Percentiles rank a stretch among this genome's conserved stretches.
These are phyloP conservation scores for Gastrophysa polygoni DNA, from an alignment of 2,888 invertebrate species.

Conservation along the genomic window DNA sequence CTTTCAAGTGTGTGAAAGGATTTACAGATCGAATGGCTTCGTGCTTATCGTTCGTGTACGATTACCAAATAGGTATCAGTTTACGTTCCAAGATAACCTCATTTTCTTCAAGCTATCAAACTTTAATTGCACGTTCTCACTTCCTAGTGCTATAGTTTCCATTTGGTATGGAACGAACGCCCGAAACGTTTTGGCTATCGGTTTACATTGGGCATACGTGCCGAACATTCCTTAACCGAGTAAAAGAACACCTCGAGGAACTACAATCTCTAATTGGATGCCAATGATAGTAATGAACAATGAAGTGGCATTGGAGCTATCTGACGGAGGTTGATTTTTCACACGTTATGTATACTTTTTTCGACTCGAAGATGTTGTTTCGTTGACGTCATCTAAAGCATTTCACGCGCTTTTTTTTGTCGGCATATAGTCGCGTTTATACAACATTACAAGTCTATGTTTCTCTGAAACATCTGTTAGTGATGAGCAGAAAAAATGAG, in stretches of 20 bases:
- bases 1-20: conserved; percentile 27
- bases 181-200: too few relatives aligned
- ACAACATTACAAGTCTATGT: too few relatives aligned
- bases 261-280: too few relatives aligned
- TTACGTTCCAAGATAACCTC: conserved; percentile 1
- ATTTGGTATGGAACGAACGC: too few relatives aligned
- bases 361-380: too few relatives aligned
- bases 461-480: background rate
- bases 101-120: background rate
- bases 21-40: conserved; percentile 21
- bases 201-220: background rate
- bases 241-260: too few relatives aligned
- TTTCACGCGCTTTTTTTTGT: background rate
- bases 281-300: too few relatives aligned
- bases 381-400: background rate
- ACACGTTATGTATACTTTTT: too few relatives aligned
- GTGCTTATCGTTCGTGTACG: conserved; percentile 5
- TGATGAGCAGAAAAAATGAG: background rate
- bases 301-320: too few relatives aligned
- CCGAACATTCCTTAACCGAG: background rate
- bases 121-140: background rate
- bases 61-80: conserved; percentile 17
- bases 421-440: too few relatives aligned
- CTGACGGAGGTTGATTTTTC: too few relatives aligned
- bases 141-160: background rate